Base-by-base conservation (phyloP, 2,888 invertebrate genomes). In the Melitaea athalia region DNA sequence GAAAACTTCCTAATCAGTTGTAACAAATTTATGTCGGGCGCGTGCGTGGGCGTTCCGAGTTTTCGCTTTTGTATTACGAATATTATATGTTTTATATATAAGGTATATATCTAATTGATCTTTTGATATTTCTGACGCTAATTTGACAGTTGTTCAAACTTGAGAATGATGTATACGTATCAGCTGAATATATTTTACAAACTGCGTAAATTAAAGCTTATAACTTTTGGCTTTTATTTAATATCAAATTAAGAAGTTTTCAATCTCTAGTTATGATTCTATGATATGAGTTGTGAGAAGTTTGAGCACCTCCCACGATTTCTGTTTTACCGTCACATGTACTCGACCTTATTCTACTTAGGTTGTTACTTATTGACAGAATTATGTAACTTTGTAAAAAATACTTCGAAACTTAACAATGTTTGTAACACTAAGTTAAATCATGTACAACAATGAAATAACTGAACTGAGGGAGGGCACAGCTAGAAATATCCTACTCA, bases 1-100 rank as follows among this genome's bases (percentile, higher is more conserved):
- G 78, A 82, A 81, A 90, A 92, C 83, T 92, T 91, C 81, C 85
- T 91, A 91, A 92, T 91, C 91, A 91, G 89, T 88, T 89, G 86
- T 88, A 88, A 90, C 87, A 83, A 90, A 92, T 91, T 91, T 91
- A 91, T 88, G 87, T 85, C 78, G 78, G 76, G 87, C 82, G 89
- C 91, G 92, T 90, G 90, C 81, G 78, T 71, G 73, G 73, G 68
- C 70, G 72, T 71, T 60, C 64, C 68, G 68, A 64, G 55, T 31
- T 47, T 47, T 53, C 43, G 61, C 43, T 49, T 49, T 65, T 60
- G 31, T 49, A 24, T 53, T 53, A 62, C 17, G 55, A 31, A 62
- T 43, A 45, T 33, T 49, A 55, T 24, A 62, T n/a, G 60, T 67
- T 47, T 67, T 55, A 62, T 62, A 55, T 15, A 15, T 24, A 49